These are phyloP conservation scores for Euphonia xanthogaster DNA, from an alignment of 2,797 vertebrate genomes.

Conservation along the genomic window DNA sequence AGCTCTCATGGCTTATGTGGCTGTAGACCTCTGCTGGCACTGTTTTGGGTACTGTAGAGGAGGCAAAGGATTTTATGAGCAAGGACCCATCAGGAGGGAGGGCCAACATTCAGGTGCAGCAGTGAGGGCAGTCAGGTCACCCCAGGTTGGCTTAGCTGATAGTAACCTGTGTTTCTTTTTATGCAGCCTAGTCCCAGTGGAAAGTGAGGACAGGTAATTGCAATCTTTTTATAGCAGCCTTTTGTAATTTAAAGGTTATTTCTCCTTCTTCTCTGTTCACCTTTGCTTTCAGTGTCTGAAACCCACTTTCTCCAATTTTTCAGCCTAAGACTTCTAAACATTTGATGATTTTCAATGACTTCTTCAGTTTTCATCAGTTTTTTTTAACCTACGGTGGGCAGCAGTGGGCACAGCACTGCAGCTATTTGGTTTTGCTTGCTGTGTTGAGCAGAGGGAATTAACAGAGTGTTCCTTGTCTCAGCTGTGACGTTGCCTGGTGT, in stretches of 20 bases:
- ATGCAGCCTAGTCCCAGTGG: not conserved
- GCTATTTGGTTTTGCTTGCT: not conserved
- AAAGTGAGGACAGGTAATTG: not conserved
- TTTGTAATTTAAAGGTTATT: not conserved
- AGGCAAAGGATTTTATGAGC: not conserved
- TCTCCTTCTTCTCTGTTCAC: not conserved
- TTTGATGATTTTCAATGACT: not conserved
- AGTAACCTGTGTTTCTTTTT: not conserved
- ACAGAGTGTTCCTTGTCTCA: not conserved
- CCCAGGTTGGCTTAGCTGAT: not conserved
- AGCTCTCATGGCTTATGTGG: fast-evolving
- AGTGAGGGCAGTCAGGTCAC: not conserved
- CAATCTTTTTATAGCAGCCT: not conserved
- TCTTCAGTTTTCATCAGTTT: not conserved
- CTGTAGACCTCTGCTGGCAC: fast-evolving
- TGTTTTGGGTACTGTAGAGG: not conserved
- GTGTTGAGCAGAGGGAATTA: not conserved
- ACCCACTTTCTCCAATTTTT: not conserved
- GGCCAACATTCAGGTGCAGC: fast-evolving
- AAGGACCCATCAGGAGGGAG: not conserved
- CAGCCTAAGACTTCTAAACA: not conserved
- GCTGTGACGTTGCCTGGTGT: fast-evolving
- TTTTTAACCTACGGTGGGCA: not conserved
- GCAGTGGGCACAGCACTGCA: not conserved
- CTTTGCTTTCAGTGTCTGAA: not conserved